Conservation (phyloP, 2,113 vertebrate genomes). For the Zosterops japonicus region DNA sequence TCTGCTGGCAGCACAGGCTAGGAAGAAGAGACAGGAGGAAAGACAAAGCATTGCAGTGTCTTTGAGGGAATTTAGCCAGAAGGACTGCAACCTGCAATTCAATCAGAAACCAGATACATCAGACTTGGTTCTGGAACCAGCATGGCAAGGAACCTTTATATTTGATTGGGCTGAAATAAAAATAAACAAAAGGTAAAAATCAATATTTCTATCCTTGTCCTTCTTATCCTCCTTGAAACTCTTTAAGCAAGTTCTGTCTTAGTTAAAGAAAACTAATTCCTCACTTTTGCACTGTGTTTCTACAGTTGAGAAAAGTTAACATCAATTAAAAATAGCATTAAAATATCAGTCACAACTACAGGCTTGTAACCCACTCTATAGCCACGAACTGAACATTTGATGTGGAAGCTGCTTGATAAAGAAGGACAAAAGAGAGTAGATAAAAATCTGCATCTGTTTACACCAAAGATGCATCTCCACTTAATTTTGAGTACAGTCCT, state of each 20-base stretch:
- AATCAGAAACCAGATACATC: background rate
- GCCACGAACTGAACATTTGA: background rate
- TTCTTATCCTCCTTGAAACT: background rate
- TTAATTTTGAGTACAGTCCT: background rate
- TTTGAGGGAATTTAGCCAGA: background rate
- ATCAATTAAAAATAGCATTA: background rate
- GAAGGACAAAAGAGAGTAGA: background rate
- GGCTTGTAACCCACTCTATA: background rate
- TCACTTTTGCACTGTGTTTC: background rate
- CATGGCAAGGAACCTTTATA: background rate
- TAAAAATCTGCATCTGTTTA: conserved; percentile 3
- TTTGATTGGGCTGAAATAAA: background rate
- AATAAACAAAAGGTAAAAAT: background rate
- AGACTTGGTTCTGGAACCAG: background rate
- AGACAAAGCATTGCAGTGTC: background rate
- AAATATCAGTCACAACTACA: background rate
- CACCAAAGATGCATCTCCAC: background rate
- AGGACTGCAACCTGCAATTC: background rate
- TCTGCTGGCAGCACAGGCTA: background rate
- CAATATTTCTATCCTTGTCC: background rate
- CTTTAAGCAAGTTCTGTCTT: background rate
- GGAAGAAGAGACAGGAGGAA: background rate
- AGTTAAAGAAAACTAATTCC: background rate
- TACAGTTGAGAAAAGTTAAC: background rate
- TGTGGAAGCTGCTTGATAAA: background rate